Evolutionary conservation across 2,113 vertebrate genomes (phyloP).

Genomic region (Lophotis ruficrista): DNA sequence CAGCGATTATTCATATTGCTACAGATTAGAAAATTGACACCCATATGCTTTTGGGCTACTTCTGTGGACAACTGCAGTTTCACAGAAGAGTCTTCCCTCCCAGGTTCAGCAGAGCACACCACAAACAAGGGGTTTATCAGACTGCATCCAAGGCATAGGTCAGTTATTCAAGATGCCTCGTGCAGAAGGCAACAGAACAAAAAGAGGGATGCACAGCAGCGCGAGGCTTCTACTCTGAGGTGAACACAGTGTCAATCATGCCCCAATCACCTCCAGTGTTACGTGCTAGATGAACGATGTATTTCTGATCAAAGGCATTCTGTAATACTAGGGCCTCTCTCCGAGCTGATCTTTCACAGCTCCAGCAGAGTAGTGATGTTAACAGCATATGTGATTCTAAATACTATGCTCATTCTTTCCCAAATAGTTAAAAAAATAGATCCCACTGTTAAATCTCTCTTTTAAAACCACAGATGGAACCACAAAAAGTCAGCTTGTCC

Average conservation of each 20-base stretch:
- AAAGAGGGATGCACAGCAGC: not conserved
- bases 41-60: not conserved
- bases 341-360: not conserved
- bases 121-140: not conserved
- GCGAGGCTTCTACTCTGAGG: not conserved
- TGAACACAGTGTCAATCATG: not conserved
- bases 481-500: not conserved
- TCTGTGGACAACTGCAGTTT: not conserved
- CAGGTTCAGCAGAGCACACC: not conserved
- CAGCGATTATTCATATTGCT: not conserved
- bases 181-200: not conserved
- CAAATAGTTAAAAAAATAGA: not conserved
- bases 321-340: not conserved
- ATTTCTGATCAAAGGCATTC: not conserved
- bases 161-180: not conserved
- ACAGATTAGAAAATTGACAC: not conserved
- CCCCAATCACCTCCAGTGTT: not conserved
- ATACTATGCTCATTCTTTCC: not conserved
- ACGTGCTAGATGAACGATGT: accelerated
- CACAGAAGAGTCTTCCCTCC: not conserved
- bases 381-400: not conserved
- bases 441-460: not conserved
- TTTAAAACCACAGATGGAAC: conserved; percentile 36
- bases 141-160: not conserved
- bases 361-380: not conserved